Percentiles rank a stretch among this genome's conserved stretches.
These are phyloP conservation scores for Ypsolopha sequella DNA, from an alignment of 2,888 invertebrate genomes.

Conservation along the genomic window DNA sequence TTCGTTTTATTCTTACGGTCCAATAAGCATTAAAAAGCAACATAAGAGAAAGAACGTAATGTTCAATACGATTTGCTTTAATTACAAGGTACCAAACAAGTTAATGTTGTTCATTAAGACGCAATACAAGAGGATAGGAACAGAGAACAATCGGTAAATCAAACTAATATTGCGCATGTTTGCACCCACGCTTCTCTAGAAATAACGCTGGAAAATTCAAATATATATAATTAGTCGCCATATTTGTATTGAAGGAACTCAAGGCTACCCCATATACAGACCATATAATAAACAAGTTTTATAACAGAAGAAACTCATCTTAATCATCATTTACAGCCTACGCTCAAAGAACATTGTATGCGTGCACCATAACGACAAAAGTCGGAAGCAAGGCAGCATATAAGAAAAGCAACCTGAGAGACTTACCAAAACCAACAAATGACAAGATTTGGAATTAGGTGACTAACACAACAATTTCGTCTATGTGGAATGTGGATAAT, in stretches of 20 bases:
- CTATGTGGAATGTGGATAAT: background rate
- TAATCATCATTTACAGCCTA: slow-evolving; percentile 52
- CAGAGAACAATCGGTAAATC: slow-evolving; percentile 26
- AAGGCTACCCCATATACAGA: slow-evolving; percentile 58
- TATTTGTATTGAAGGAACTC: slow-evolving; percentile 50
- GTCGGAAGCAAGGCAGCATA: too few species aligned
- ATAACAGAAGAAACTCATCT: slow-evolving; percentile 57
- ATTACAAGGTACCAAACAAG: background rate
- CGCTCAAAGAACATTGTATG: slow-evolving; percentile 39
- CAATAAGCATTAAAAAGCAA: slow-evolving; percentile 22
- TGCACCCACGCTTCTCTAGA: slow-evolving; percentile 43
- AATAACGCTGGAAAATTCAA: slow-evolving; percentile 58
- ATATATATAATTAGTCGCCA: slow-evolving; percentile 56
- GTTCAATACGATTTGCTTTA: slow-evolving; percentile 8
- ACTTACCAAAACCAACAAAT: background rate
- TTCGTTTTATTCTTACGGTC: slow-evolving; percentile 42
- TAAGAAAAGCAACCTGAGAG: too few species aligned
- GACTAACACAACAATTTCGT: background rate
- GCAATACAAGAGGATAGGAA: background rate
- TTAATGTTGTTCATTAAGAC: slow-evolving; percentile 12
- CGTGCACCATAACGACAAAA: slow-evolving; percentile 13
- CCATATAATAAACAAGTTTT: slow-evolving; percentile 56
- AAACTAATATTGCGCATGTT: slow-evolving; percentile 32
- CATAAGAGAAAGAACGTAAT: slow-evolving; percentile 18
- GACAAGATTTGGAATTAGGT: background rate